phyloP scores from a whole-genome alignment of 1,140 invertebrate species.

The Aporrectodea caliginosa region DNA sequence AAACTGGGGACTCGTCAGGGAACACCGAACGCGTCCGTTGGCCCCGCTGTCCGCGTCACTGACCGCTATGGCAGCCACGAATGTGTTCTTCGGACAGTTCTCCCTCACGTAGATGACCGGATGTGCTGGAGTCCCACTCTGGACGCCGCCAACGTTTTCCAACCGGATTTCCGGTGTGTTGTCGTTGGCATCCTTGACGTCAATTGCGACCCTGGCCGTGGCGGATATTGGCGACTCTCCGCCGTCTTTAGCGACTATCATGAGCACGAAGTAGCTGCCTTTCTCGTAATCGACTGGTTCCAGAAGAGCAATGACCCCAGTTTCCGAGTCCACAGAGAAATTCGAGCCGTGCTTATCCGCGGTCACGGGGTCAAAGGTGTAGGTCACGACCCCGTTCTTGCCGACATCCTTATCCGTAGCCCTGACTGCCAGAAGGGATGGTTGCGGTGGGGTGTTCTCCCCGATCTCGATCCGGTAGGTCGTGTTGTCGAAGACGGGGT shows the following conservation, averaged over 20 bases:
- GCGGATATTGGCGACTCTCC: neutral
- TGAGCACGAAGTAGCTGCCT: neutral
- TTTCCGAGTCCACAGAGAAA: neutral
- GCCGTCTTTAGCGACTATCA: neutral
- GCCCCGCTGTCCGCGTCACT: neutral
- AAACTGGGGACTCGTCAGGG: neutral
- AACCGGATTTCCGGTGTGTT: slow-evolving; percentile 1
- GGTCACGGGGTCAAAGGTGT: neutral
- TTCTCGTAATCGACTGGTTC: neutral
- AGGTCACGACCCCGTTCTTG: slow-evolving; percentile 13
- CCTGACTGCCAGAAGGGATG: slow-evolving; percentile 59
- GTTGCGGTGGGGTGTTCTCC: slow-evolving; percentile 17
- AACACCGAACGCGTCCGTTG: neutral
- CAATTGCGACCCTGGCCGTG: neutral
- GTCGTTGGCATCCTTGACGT: slow-evolving; percentile 8
- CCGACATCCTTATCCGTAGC: slow-evolving; percentile 32
- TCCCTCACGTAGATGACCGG: neutral
- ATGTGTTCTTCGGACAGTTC: neutral
- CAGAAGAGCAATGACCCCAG: neutral
- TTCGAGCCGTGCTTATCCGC: neutral
- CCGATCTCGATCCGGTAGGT: slow-evolving; percentile 10
- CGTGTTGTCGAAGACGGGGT: slow-evolving; percentile 5
- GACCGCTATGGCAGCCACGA: neutral
- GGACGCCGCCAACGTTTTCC: neutral
- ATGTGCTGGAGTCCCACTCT: neutral